Base-by-base conservation (phyloP, 2,888 invertebrate genomes). In the Bugula neritina region DNA sequence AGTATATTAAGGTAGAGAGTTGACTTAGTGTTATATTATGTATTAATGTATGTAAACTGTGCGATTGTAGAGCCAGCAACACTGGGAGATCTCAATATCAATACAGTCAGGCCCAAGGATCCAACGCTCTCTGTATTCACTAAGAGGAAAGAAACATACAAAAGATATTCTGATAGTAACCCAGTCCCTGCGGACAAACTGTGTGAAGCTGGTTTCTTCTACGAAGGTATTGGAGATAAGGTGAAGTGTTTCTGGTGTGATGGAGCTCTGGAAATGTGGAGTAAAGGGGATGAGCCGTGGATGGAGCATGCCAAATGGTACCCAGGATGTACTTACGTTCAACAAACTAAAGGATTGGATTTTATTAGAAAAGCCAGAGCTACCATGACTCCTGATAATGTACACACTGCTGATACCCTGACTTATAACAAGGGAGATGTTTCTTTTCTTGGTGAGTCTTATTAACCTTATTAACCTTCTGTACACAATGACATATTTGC, bases 381-480 rank as follows among this genome's bases (percentile, higher is more conserved):
- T 17, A 27, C 13, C 5, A 63, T 63, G 63, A 25, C 63, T 63
- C 63, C 63, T 29, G 63, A 63, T 63, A 31, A 31, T 5, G 31
- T 63, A 2, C 13, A 3, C 10, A 29, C 63, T 13, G 29, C 63
- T 31, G 63, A 63, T 2, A 29, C 29, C 27, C 31, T 63, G 5
- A 5, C 27, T 31, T 63, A 63, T 27, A 63, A 63, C 63, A 63
- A 31, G 5, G 63, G 63, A 63, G 63, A 63, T 31, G 63, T 63
- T n/a, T 63, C 63, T 31, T 63, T 63, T 31, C 63, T 63, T 25
- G 63, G 63, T 63, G n/a, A 63, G 43, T n/a, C n/a, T n/a, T n/a
- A n/a, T n/a, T n/a, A n/a, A n/a, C n/a, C n/a, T n/a, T n/a, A n/a
- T n/a, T n/a, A n/a, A n/a, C n/a, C n/a, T n/a, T n/a, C n/a, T n/a